Conservation (phyloP, 2,797 vertebrate genomes). For the Lophius americanus region DNA sequence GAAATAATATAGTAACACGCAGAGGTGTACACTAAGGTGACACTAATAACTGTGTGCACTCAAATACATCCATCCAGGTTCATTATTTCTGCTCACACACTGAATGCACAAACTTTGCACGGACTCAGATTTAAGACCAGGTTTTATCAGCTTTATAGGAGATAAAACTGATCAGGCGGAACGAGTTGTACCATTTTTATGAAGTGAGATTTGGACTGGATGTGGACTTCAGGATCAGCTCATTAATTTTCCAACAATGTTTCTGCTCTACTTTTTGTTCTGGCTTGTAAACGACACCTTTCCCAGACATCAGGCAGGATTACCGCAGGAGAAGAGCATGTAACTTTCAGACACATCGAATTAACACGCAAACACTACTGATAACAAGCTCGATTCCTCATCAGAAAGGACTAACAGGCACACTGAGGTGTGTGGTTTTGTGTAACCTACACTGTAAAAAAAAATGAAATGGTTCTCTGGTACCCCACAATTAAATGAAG, state of each 20-base stretch:
- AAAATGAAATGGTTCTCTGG: no score
- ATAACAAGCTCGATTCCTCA: no score
- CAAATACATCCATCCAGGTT: constrained; percentile 13
- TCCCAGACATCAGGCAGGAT: constrained; percentile 68
- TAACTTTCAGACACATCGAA: constrained; percentile 43
- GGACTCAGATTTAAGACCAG: constrained; percentile 10
- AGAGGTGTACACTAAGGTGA: background rate
- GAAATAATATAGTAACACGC: constrained; percentile 32
- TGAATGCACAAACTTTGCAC: constrained; percentile 15
- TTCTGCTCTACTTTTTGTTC: constrained; percentile 64
- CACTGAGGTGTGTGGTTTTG: no score
- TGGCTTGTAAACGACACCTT: constrained; percentile 72
- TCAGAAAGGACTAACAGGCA: no score
- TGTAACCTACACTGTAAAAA: no score
- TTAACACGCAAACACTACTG: background rate
- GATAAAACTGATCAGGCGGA: no score
- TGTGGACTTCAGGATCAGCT: constrained; percentile 63
- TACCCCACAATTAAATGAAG: no score
- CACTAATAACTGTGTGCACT: constrained; percentile 11
- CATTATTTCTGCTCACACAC: constrained; percentile 21
- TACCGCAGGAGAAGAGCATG: constrained; percentile 44
- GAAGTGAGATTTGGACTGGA: constrained; percentile 72
- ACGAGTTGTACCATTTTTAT: no score
- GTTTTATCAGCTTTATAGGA: constrained; percentile 46
- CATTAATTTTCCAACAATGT: constrained; percentile 66